Base-by-base conservation (phyloP, 2,797 vertebrate species). In the Synanceia verrucosa region DNA sequence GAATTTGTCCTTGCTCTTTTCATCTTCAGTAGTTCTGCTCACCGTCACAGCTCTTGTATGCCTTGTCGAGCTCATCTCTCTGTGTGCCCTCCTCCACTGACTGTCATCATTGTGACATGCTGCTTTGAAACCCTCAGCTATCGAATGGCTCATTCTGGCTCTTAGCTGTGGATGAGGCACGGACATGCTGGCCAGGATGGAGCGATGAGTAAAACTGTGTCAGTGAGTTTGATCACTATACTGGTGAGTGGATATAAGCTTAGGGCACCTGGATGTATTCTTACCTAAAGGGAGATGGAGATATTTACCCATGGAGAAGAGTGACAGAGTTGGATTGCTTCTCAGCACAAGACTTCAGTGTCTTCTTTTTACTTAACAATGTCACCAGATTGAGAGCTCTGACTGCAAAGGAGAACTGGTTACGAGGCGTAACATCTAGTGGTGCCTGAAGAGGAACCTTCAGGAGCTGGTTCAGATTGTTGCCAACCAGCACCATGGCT, bases 81-180 rank as follows among this genome's bases (percentile, higher is more conserved):
- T 53, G 55, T 79, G 76, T 78, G 86, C 91, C 92, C 92, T 92
- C 91, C 93, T 93, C 89, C 89, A 65, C 75, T 70, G 89, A 73
- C 85, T 88, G 92, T 93, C 91, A 92, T 93, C 88, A 70, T 1
- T 79, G 80, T 91, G 91, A 92, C 89, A 91, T 87, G 87, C 82
- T 83, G 89, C 90, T 84, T 85, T 63, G 64, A 88, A 91, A 87
- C 68, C 75, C 83, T 83, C 84, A 81, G 82, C 78, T 76, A 77
- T 77, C 28, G 75, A 82, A 88, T 76, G 87, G 86, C 91, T 94
- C 89, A 93, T 80, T 93, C 87, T 67, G 86, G 76, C 87, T 81
- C 82, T 71, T 53, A 86, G 89, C 87, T 46, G 82, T 82, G 88
- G 86, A 83, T 77, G 79, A 90, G 79, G 67, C 65, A 82, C 86